These are phyloP conservation scores for Tachysurus vachellii DNA, from an alignment of 2,113 vertebrate genomes.

Conservation along the genomic window DNA sequence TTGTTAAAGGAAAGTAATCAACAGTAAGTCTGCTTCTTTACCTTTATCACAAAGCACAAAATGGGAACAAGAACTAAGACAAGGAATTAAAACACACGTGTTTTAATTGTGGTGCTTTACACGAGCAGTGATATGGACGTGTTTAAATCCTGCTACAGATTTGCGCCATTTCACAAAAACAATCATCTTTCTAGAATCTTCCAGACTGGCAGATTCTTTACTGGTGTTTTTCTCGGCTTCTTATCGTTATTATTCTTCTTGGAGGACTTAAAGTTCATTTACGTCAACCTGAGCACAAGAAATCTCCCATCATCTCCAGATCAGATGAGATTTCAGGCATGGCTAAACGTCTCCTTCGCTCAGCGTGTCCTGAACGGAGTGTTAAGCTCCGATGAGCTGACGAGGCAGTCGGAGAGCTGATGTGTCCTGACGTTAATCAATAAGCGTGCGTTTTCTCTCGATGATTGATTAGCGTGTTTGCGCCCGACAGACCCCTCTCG, in stretches of 20 bases:
- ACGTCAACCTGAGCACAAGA: conserved; percentile 61
- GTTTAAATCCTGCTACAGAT: neutral
- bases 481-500: conserved; percentile 48
- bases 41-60: neutral
- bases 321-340: conserved; percentile 70
- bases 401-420: conserved; percentile 67
- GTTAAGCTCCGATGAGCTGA: conserved; percentile 66
- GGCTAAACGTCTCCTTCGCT: conserved; percentile 65
- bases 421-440: conserved; percentile 74
- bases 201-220: neutral
- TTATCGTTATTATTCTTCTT: conserved; percentile 16
- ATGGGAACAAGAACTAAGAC: neutral
- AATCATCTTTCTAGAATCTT: neutral
- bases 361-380: conserved; percentile 37
- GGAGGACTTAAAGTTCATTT: conserved; percentile 32
- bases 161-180: neutral
- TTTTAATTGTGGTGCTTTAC: neutral
- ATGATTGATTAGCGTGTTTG: conserved; percentile 62
- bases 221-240: too few species aligned
- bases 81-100: too few species aligned
- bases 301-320: conserved; percentile 59
- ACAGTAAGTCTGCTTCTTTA: neutral
- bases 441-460: conserved; percentile 64
- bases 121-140: neutral
- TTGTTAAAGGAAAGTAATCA: neutral